Conservation (phyloP, 1,140 invertebrate genomes). For the Drosophila arawakana region DNA sequence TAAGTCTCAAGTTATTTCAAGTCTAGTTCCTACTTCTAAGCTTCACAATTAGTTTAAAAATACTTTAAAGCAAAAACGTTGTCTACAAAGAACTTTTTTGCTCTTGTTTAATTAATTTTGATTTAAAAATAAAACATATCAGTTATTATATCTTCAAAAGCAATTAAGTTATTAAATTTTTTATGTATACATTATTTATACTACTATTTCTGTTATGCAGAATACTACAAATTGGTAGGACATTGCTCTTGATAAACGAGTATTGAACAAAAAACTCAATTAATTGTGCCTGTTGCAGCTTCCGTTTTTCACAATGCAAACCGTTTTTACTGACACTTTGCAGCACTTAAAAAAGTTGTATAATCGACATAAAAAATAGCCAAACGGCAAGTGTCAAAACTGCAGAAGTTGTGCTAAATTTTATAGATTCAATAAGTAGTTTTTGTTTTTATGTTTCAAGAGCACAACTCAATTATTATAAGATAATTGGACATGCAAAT, state of each 20-base stretch:
- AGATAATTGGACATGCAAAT: no score
- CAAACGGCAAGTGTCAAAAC: conserved; percentile 4
- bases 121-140: neutral
- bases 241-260: conserved; percentile 3
- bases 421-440: no score
- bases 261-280: neutral
- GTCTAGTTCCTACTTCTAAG: neutral
- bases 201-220: neutral
- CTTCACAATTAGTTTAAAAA: neutral
- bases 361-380: neutral
- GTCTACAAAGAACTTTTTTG: neutral
- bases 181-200: neutral
- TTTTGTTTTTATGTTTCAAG: no score
- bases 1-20: neutral
- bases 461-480: no score
- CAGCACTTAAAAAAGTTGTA: neutral
- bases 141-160: neutral
- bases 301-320: neutral
- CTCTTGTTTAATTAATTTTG: neutral
- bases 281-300: neutral
- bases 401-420: no score
- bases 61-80: no score
- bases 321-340: neutral
- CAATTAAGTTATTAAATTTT: neutral
- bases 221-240: neutral